These are phyloP conservation scores for Actinia equina DNA, from an alignment of 64 coral and sea anemone species.

Conservation along the genomic window DNA sequence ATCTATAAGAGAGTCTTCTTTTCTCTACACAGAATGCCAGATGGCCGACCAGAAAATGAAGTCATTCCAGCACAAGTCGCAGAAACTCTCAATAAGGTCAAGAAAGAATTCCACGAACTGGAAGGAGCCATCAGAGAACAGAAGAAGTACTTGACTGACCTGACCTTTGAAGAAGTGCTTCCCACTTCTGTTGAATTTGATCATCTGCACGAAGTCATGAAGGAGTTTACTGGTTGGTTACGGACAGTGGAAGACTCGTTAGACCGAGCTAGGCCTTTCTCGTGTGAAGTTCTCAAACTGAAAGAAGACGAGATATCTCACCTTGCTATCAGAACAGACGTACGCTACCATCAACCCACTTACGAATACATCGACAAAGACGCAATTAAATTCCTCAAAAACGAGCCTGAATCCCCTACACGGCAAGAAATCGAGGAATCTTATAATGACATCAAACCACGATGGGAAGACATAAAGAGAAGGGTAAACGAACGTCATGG, in stretches of 20 bases:
- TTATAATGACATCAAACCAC: constrained; percentile 56
- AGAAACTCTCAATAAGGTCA: constrained; percentile 60
- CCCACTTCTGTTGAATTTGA: constrained; percentile 17
- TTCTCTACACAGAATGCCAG: constrained; percentile 42
- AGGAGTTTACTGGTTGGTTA: constrained; percentile 62
- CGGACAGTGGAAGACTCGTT: constrained; percentile 58
- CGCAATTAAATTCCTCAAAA: constrained; percentile 36
- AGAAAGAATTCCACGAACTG: constrained; percentile 64
- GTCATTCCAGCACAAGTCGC: constrained; percentile 63
- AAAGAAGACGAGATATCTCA: constrained; percentile 73
- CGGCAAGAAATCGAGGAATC: constrained; percentile 38
- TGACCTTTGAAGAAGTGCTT: constrained; percentile 42
- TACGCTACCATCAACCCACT: constrained; percentile 49
- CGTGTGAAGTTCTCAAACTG: constrained; percentile 58
- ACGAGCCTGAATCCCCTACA: constrained; percentile 32
- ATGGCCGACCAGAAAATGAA: constrained; percentile 72
- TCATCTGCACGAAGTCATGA: constrained; percentile 49
- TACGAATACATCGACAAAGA: constrained; percentile 67
- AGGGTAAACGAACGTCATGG: constrained; percentile 40
- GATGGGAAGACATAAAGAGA: constrained; percentile 57
- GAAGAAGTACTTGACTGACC: constrained; percentile 50
- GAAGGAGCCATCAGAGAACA: constrained; percentile 70
- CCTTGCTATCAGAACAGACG: constrained; percentile 60
- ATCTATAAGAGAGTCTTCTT: background rate
- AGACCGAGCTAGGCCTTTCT: constrained; percentile 32